A percentile compares a stretch with the other conserved stretches of the same genome.
Evolutionary conservation across 2,797 vertebrate genomes (phyloP).

Genomic region (Anabas testudineus): DNA sequence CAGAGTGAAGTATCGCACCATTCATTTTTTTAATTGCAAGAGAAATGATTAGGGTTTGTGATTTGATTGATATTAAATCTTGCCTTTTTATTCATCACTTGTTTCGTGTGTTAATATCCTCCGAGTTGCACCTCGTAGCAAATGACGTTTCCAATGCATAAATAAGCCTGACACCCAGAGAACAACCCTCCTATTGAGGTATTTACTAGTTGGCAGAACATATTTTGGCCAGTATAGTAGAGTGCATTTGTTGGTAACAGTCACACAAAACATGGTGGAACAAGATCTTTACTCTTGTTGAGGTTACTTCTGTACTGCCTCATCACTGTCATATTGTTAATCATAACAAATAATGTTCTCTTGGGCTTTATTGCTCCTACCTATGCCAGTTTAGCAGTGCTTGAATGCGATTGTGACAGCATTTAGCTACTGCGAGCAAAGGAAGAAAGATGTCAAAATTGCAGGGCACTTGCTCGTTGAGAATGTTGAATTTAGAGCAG

Average conservation of each 20-base stretch:
- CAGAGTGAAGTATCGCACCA: constrained; percentile 16
- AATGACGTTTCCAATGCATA: constrained; percentile 3
- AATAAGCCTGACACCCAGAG: neutral
- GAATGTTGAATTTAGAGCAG: constrained; percentile 37
- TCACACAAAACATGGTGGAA: constrained; percentile 29
- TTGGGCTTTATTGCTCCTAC: constrained; percentile 14
- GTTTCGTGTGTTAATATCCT: constrained; percentile 1
- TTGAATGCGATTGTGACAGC: neutral
- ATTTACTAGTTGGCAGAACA: neutral
- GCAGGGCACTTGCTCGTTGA: neutral
- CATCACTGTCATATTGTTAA: constrained; percentile 58
- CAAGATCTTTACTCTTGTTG: constrained; percentile 20
- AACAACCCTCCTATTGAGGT: neutral
- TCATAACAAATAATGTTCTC: constrained; percentile 59
- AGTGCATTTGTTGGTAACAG: constrained; percentile 25
- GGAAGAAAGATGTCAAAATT: constrained; percentile 25
- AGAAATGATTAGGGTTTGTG: constrained; percentile 49
- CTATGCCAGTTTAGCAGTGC: constrained; percentile 6
- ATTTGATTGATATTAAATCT: constrained; percentile 46
- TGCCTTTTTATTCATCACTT: constrained; percentile 27
- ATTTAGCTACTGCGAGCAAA: constrained; percentile 11
- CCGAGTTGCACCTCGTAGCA: constrained; percentile 3
- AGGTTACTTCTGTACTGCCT: constrained; percentile 13
- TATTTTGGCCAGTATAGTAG: neutral
- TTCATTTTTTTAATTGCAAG: constrained; percentile 56